Evolutionary conservation across 2,113 vertebrate species (phyloP).

Genomic region (Oreotrochilus melanogaster): DNA sequence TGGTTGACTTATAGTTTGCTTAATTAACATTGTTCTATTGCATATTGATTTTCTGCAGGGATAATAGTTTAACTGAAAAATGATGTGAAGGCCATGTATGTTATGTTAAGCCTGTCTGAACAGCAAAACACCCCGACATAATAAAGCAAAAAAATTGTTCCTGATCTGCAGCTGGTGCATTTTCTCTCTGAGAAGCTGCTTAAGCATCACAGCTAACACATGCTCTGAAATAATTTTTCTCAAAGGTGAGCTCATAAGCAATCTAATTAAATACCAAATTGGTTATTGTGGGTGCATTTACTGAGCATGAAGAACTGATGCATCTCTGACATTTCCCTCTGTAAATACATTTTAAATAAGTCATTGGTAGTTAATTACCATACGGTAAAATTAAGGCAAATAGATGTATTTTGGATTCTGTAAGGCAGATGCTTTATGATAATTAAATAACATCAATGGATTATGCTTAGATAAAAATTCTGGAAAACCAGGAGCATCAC

Average conservation of each 20-base stretch:
- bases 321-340: conserved; percentile 15
- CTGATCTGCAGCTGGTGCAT: conserved; percentile 26
- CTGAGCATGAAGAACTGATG: conserved; percentile 3
- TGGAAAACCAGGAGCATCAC: not conserved
- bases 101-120: not conserved
- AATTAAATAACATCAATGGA: conserved; percentile 1
- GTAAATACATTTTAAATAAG: conserved; percentile 46
- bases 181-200: not conserved
- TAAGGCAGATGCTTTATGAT: conserved; percentile 6
- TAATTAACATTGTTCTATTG: conserved; percentile 23
- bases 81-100: not conserved
- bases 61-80: conserved; percentile 51
- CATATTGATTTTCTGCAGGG: conserved; percentile 46
- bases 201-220: not conserved
- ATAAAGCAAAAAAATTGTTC: conserved; percentile 9
- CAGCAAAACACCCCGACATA: not conserved
- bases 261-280: conserved; percentile 51
- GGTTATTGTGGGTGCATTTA: not conserved
- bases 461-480: conserved; percentile 10
- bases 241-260: conserved; percentile 30
- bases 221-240: conserved; percentile 12
- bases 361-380: not conserved
- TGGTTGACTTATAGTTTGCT: not conserved
- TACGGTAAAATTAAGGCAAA: conserved; percentile 34
- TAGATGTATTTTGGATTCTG: not conserved